Percentiles rank a stretch among this genome's conserved stretches.
Conservation (phyloP, 2,888 invertebrate species). For the Himalopsyche japonica region DNA sequence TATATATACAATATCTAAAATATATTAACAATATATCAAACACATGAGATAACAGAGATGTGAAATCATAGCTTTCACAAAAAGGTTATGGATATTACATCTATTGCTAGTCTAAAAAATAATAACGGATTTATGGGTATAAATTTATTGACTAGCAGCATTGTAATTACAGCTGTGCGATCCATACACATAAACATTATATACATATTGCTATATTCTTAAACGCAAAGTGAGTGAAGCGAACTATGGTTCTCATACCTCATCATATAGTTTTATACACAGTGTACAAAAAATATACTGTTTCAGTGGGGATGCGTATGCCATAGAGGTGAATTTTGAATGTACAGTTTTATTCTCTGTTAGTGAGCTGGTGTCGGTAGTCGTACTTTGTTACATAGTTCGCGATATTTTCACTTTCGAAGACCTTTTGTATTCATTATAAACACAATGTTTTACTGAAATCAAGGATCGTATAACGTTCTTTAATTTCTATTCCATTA, state of each 20-base stretch:
- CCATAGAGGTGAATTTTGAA: neutral
- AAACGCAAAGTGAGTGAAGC: neutral
- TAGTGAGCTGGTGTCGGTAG: neutral
- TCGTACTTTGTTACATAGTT: neutral
- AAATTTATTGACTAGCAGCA: too few species aligned
- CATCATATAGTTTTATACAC: neutral
- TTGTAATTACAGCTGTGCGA: too few species aligned
- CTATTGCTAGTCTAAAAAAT: too few species aligned
- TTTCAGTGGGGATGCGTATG: neutral
- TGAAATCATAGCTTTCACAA: too few species aligned
- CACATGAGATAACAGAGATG: too few species aligned
- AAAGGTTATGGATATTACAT: too few species aligned
- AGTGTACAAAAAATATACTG: neutral
- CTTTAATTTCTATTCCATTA: too few species aligned
- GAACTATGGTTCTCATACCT: neutral
- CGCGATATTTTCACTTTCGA: neutral
- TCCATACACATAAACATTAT: too few species aligned
- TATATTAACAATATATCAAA: too few species aligned
- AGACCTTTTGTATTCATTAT: neutral
- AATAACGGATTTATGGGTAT: too few species aligned
- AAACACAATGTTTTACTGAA: neutral
- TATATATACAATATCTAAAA: too few species aligned
- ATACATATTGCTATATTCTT: neutral
- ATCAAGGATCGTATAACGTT: neutral
- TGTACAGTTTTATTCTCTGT: neutral